A percentile compares a stretch with the other conserved stretches of the same genome.
phyloP scores from a whole-genome alignment of 2,797 vertebrate genomes.

The Cynopterus sphinx region DNA sequence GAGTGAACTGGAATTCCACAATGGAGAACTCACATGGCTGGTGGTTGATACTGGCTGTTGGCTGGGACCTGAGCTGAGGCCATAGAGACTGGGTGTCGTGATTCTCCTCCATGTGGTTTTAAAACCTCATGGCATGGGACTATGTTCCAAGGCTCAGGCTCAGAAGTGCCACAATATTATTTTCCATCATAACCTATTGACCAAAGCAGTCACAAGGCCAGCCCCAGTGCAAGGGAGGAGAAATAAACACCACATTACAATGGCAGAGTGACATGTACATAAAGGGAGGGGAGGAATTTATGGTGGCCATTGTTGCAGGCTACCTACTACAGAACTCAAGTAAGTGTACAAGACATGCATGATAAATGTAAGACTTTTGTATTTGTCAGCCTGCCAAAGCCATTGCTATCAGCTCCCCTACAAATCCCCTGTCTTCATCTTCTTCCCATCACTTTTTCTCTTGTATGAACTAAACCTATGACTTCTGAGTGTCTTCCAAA shows the following conservation, averaged over 20 bases:
- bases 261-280: neutral
- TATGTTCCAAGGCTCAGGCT: neutral
- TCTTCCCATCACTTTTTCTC: neutral
- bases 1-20: neutral
- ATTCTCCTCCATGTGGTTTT: neutral
- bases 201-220: neutral
- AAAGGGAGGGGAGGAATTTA: neutral
- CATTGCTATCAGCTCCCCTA: neutral
- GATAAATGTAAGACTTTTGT: neutral
- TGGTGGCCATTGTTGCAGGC: neutral
- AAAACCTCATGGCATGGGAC: neutral
- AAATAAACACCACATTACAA: neutral
- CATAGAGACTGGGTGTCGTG: neutral
- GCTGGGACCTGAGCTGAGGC: neutral
- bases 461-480: neutral
- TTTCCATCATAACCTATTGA: neutral
- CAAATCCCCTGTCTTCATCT: neutral
- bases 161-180: neutral
- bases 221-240: neutral
- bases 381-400: neutral
- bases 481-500: neutral
- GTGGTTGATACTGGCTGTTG: neutral
- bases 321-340: neutral
- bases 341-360: neutral
- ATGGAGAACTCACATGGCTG: neutral